Percentiles rank a stretch among this genome's conserved stretches.
Conservation (phyloP, 2,113 vertebrate species). For the Platichthys flesus region DNA sequence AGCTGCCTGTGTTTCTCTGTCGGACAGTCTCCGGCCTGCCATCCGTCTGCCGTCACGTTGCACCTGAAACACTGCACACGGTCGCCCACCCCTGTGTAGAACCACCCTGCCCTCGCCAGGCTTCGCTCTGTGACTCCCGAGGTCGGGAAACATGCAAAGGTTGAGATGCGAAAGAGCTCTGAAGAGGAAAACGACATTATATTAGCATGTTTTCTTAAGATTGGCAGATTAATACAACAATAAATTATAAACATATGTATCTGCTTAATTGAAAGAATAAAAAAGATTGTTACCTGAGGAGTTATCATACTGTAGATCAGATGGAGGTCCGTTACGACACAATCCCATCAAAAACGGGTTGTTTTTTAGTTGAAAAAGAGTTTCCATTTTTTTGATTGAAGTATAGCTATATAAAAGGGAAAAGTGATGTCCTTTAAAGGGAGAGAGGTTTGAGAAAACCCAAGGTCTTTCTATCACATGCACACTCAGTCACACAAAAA, state of each 20-base stretch:
- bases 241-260: neutral
- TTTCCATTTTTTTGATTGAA: conserved; percentile 82
- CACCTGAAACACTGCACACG: conserved; percentile 94
- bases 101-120: conserved; percentile 94
- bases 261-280: neutral
- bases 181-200: conserved; percentile 58
- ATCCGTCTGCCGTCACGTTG: conserved; percentile 89
- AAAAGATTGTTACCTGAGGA: conserved; percentile 78
- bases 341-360: conserved; percentile 83
- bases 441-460: conserved; percentile 88
- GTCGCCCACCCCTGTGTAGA: conserved; percentile 91
- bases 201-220: neutral
- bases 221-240: neutral
- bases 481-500: conserved; percentile 36
- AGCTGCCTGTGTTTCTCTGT: conserved; percentile 90
- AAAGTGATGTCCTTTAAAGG: conserved; percentile 87
- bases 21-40: conserved; percentile 92
- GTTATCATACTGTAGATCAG: conserved; percentile 90
- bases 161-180: conserved; percentile 95
- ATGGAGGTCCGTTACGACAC: conserved; percentile 81
- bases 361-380: conserved; percentile 83
- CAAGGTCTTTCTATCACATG: conserved; percentile 40
- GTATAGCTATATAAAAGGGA: conserved; percentile 21
- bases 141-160: conserved; percentile 87
- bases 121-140: conserved; percentile 88